Percentiles rank a stretch among this genome's conserved stretches.
Conservation (phyloP, 2,888 invertebrate genomes). For the Neuroscelio doddi region DNA sequence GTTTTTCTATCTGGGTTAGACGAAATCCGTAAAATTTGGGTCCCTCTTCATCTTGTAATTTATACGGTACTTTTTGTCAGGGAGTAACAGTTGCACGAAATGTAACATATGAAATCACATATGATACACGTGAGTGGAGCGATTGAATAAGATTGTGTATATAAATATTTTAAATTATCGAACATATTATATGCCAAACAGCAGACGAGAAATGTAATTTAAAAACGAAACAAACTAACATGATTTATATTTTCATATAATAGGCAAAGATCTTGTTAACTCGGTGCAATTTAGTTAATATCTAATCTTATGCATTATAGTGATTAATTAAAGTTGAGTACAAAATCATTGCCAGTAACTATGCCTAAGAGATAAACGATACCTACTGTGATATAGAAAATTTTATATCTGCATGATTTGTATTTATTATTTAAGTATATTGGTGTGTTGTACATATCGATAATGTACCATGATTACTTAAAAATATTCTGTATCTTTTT, state of each 20-base stretch:
- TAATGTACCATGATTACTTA: too few relatives aligned
- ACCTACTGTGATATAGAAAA: conserved; percentile 27
- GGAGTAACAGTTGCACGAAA: conserved; percentile 12
- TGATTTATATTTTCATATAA: too few relatives aligned
- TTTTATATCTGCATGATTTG: conserved; percentile 30
- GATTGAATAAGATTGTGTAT: neutral
- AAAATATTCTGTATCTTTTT: conserved; percentile 3
- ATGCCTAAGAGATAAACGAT: too few relatives aligned
- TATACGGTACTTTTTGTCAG: conserved; percentile 17
- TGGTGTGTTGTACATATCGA: neutral
- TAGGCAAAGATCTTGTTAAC: too few relatives aligned
- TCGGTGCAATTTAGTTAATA: too few relatives aligned
- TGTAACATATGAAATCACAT: neutral
- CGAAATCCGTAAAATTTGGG: too few relatives aligned
- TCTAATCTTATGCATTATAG: too few relatives aligned
- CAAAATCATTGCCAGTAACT: too few relatives aligned
- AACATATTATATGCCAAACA: neutral
- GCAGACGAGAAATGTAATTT: too few relatives aligned
- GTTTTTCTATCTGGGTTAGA: too few relatives aligned
- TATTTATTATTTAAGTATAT: conserved; percentile 5
- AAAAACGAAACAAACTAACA: too few relatives aligned
- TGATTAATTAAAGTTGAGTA: too few relatives aligned
- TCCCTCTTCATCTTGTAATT: conserved; percentile 12
- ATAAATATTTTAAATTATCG: conserved; percentile 5
- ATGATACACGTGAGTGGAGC: conserved; percentile 9